phyloP scores from a whole-genome alignment of 2,888 invertebrate species.

The Phengaris arion region DNA sequence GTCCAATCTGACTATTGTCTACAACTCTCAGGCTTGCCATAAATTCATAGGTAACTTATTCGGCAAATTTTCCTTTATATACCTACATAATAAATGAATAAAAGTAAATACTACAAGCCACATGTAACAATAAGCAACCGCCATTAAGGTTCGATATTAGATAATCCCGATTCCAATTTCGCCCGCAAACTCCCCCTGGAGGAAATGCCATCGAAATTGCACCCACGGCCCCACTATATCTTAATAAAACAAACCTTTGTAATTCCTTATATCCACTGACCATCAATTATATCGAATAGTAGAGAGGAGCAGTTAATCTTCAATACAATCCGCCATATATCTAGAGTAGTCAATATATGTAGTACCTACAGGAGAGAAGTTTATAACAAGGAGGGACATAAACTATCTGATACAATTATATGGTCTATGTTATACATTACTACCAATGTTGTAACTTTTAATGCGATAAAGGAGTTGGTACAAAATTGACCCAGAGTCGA shows the following conservation, averaged over 20 bases:
- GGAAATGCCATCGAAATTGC: conserved; percentile 33
- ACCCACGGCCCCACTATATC: conserved; percentile 61
- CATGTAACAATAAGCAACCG: conserved; percentile 2
- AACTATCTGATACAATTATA: no score
- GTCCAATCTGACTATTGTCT: no score
- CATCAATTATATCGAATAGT: conserved; percentile 23
- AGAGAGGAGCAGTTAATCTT: conserved; percentile 10
- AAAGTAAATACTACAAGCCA: not conserved
- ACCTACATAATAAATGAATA: not conserved
- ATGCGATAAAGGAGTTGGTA: no score
- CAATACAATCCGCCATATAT: not conserved
- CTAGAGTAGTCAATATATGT: not conserved
- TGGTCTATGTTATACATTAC: no score
- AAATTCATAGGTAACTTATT: not conserved
- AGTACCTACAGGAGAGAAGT: not conserved
- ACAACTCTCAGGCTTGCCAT: not conserved
- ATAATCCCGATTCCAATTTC: conserved; percentile 18
- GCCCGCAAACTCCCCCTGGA: not conserved
- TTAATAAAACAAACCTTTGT: conserved; percentile 54
- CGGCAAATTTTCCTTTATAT: not conserved
- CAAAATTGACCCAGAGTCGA: no score
- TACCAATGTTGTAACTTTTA: no score
- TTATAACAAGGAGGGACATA: not conserved
- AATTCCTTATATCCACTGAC: conserved; percentile 18
- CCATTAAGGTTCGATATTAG: conserved; percentile 10